These are phyloP conservation scores for Molossus alvarezi DNA, from an alignment of 2,797 vertebrate genomes.

Conservation along the genomic window DNA sequence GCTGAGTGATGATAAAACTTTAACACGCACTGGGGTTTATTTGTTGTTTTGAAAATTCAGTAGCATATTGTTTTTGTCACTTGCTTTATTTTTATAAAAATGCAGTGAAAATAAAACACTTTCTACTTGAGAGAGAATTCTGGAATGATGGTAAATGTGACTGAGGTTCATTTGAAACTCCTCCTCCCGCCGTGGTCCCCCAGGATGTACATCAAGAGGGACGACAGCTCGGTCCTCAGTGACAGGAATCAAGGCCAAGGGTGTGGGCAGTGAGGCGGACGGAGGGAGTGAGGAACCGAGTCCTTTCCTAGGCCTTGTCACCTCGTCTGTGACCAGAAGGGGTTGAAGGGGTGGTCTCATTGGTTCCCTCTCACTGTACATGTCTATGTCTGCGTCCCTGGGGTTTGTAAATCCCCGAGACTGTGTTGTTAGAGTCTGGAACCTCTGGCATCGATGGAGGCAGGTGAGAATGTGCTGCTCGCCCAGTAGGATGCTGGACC, in stretches of 20 bases:
- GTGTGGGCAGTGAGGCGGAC: background rate
- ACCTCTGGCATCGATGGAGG: background rate
- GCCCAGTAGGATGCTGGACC: background rate
- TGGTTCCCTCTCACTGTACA: background rate
- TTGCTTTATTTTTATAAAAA: background rate
- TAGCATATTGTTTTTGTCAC: background rate
- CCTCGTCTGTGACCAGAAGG: background rate
- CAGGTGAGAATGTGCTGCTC: background rate
- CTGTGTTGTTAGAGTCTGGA: no score
- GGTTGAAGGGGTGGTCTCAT: no score
- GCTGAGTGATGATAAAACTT: background rate
- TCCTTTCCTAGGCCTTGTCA: background rate
- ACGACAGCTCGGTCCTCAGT: fast-evolving
- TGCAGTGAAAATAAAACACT: background rate
- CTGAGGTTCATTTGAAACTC: constrained; percentile 3
- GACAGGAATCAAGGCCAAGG: background rate
- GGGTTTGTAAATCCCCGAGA: background rate
- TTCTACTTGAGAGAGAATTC: constrained; percentile 19
- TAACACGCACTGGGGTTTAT: background rate
- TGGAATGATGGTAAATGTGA: background rate
- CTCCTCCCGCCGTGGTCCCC: no score
- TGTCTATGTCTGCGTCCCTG: background rate
- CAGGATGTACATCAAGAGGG: background rate
- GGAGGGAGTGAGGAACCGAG: background rate
- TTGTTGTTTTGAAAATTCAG: constrained; percentile 5